These are phyloP conservation scores for Tridacna crocea DNA, from an alignment of 2,888 invertebrate species.

Conservation along the genomic window DNA sequence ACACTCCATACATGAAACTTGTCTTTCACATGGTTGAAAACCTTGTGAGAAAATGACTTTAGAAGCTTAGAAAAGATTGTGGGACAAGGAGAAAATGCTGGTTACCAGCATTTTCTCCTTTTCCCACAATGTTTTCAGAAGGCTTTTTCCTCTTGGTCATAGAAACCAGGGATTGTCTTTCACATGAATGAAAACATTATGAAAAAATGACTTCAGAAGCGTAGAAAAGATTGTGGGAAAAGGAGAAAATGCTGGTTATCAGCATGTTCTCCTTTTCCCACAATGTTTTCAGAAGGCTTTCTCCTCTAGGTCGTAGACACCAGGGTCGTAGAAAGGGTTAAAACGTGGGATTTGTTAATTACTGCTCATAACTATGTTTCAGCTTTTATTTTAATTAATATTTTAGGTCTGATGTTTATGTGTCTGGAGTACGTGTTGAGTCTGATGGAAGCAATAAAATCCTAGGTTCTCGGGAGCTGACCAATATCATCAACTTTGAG, in stretches of 20 bases:
- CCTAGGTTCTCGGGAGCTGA: conserved; percentile 32
- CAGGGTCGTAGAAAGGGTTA: not conserved
- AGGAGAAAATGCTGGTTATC: not conserved
- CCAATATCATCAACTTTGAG: conserved; percentile 44
- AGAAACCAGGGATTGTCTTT: too few species aligned
- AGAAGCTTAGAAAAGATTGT: not conserved
- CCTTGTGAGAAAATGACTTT: too few species aligned
- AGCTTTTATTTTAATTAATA: not conserved
- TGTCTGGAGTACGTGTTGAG: conserved; percentile 62
- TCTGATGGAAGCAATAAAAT: conserved; percentile 13
- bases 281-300: not conserved
- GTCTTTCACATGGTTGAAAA: too few species aligned
- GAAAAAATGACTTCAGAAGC: too few species aligned
- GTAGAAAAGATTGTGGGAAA: not conserved
- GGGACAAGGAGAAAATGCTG: not conserved
- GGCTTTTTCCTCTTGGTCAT: too few species aligned
- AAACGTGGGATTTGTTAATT: too few species aligned
- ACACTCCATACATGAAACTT: too few species aligned
- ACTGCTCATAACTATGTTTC: not conserved
- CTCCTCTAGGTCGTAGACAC: too few species aligned
- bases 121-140: not conserved
- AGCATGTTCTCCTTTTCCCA: not conserved
- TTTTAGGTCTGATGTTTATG: conserved; percentile 73
- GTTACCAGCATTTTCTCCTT: not conserved
- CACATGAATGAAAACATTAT: too few species aligned